These are phyloP conservation scores for Darevskia nairensis DNA, from an alignment of 2,797 vertebrate genomes.

Conservation along the genomic window DNA sequence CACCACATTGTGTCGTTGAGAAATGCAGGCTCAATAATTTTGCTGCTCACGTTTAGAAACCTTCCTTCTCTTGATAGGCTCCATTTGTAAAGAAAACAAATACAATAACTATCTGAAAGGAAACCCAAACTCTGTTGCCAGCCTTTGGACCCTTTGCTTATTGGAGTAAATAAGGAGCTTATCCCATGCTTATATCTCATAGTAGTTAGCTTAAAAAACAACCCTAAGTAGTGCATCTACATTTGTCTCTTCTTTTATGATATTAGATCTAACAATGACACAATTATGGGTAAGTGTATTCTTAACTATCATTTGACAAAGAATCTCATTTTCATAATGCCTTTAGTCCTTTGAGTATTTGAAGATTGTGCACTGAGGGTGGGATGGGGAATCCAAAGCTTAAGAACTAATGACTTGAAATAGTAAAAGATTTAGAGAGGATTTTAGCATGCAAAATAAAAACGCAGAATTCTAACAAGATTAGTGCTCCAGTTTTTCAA, in stretches of 20 bases:
- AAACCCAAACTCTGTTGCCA: background rate
- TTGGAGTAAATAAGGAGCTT: background rate
- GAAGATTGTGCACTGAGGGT: background rate
- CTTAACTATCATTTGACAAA: slow-evolving; percentile 34
- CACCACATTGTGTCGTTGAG: background rate
- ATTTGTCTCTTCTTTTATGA: background rate
- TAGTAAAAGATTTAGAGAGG: slow-evolving; percentile 20
- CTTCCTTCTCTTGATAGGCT: background rate
- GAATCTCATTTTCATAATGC: slow-evolving; percentile 30
- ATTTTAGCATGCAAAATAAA: background rate
- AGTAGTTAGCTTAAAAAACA: background rate
- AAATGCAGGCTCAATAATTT: background rate
- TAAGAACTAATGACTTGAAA: background rate
- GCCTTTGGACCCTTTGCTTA: background rate
- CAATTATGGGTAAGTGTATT: background rate
- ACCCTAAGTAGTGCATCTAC: background rate
- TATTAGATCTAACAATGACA: background rate
- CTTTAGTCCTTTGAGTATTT: slow-evolving; percentile 24
- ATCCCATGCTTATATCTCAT: background rate
- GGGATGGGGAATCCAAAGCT: slow-evolving; percentile 18
- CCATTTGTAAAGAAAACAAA: background rate
- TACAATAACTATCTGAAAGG: background rate
- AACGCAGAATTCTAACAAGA: slow-evolving; percentile 3
- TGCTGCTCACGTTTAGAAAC: background rate
- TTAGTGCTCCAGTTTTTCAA: background rate